Percentiles rank a stretch among this genome's conserved stretches.
Evolutionary conservation across 2,888 invertebrate species (phyloP).

Genomic region (Phymatocera aterrima): DNA sequence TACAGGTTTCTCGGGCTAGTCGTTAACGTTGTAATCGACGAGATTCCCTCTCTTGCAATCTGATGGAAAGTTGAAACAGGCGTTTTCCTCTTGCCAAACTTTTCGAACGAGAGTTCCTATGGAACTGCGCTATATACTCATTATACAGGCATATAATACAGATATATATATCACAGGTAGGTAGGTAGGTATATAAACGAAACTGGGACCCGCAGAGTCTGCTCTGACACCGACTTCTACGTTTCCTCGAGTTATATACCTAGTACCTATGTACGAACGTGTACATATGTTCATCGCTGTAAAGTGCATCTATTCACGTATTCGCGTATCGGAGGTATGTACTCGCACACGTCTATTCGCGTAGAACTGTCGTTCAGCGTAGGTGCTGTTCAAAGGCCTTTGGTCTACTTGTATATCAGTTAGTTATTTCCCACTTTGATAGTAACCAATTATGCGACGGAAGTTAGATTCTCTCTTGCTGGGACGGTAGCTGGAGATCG

Average conservation of each 20-base stretch:
- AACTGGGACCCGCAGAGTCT: no score
- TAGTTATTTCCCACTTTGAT: constrained; percentile 63
- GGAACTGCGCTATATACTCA: no score
- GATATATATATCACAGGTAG: no score
- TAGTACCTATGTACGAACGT: no score
- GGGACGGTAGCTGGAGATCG: constrained; percentile 53
- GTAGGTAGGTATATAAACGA: no score
- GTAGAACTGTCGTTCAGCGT: constrained; percentile 25
- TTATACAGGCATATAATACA: no score
- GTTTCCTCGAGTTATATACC: no score
- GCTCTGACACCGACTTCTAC: no score
- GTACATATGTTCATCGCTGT: not conserved
- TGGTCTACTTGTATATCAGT: constrained; percentile 55
- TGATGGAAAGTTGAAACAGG: no score
- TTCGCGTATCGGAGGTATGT: not conserved
- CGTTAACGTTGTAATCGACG: not conserved
- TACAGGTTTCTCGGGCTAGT: not conserved
- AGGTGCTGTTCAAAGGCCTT: constrained; percentile 44
- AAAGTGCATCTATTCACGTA: not conserved
- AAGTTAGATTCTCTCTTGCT: constrained; percentile 62
- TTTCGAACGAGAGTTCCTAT: no score
- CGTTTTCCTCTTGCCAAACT: no score
- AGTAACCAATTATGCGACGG: constrained; percentile 65
- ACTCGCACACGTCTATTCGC: not conserved
- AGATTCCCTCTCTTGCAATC: no score